A percentile compares a stretch with the other conserved stretches of the same genome.
These are phyloP conservation scores for Megalurothrips usitatus DNA, from an alignment of 2,888 invertebrate genomes.

Conservation along the genomic window DNA sequence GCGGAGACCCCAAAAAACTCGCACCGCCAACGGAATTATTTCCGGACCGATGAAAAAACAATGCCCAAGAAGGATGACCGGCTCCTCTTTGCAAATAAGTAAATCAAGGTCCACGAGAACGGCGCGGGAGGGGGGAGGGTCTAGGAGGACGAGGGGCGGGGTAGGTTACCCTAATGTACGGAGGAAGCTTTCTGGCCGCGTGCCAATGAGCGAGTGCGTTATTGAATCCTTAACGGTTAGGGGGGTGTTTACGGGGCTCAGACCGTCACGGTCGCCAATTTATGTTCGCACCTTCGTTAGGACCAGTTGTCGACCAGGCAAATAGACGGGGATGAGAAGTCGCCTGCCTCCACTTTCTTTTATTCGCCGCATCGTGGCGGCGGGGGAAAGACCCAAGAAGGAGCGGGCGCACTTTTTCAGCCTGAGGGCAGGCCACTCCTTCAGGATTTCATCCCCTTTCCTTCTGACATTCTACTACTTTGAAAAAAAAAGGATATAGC, in stretches of 20 bases:
- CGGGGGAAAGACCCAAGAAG: too few relatives aligned
- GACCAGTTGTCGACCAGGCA: too few relatives aligned
- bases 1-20: not conserved
- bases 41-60: too few relatives aligned
- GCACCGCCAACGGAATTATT: too few relatives aligned
- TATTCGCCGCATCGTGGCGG: too few relatives aligned
- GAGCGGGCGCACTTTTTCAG: too few relatives aligned
- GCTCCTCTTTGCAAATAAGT: not conserved
- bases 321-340: not conserved
- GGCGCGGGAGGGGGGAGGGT: not conserved
- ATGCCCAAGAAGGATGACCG: too few relatives aligned
- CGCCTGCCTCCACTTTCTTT: too few relatives aligned
- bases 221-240: conserved; percentile 21
- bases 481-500: not conserved
- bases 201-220: not conserved
- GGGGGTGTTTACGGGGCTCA: conserved; percentile 3
- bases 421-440: too few relatives aligned
- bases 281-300: not conserved
- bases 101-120: not conserved
- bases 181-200: not conserved
- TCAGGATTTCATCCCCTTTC: too few relatives aligned
- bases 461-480: not conserved
- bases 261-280: not conserved
- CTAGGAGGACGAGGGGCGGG: not conserved
- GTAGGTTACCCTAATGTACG: conserved; percentile 19